Percentiles rank a stretch among this genome's conserved stretches.
These are phyloP conservation scores for Brachionus plicatilis DNA, from an alignment of 1,140 invertebrate species.

Conservation along the genomic window DNA sequence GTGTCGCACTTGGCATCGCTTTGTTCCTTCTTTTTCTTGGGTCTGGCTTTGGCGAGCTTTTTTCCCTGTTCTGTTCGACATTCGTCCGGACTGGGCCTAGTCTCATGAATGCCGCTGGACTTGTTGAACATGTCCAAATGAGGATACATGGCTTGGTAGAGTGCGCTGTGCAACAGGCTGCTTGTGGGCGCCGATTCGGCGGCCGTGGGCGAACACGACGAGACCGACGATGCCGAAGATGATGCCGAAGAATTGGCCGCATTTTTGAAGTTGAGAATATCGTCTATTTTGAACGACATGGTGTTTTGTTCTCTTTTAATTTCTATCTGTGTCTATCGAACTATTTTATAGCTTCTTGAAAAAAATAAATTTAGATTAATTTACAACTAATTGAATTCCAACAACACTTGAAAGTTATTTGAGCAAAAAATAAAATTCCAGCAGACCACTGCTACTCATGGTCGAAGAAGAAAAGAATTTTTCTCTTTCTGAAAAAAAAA, in stretches of 20 bases:
- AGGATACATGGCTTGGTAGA: background rate
- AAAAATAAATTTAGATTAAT: slow-evolving; percentile 4
- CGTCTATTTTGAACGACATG: slow-evolving; percentile 27
- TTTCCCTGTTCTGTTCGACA: background rate
- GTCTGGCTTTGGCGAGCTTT: background rate
- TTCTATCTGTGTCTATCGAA: background rate
- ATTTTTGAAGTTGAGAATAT: slow-evolving; percentile 21
- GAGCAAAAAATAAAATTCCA: background rate
- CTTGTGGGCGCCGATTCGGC: background rate
- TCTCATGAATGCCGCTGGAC: background rate
- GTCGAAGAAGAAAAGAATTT: slow-evolving; percentile 8
- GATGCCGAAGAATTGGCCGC: background rate
- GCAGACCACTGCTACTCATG: background rate
- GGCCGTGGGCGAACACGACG: background rate
- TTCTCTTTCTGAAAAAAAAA: background rate
- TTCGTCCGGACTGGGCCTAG: background rate
- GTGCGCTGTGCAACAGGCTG: background rate
- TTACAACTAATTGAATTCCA: slow-evolving; percentile 25
- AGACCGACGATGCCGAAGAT: background rate
- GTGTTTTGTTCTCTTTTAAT: background rate
- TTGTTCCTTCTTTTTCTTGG: background rate
- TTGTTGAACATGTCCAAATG: background rate
- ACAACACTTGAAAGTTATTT: slow-evolving; percentile 16
- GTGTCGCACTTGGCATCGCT: background rate
- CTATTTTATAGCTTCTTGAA: background rate